A percentile compares a stretch with the other conserved stretches of the same genome.
phyloP scores from a whole-genome alignment of 1,140 invertebrate genomes.

The Drosophila lacertosa region DNA sequence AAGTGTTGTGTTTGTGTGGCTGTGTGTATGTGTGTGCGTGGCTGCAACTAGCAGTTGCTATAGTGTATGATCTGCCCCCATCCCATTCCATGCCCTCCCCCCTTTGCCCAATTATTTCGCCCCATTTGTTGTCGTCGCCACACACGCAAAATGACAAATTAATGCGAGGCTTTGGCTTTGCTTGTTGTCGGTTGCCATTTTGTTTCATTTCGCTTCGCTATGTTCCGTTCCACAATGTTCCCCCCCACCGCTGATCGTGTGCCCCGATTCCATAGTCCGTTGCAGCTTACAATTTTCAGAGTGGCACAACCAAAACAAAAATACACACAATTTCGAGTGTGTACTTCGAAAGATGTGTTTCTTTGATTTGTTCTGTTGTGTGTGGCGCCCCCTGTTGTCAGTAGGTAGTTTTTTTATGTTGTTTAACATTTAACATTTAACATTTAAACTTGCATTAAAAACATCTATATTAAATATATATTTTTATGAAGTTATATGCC shows the following conservation, averaged over 20 bases:
- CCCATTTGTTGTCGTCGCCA: slow-evolving; percentile 52
- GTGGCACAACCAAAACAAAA: slow-evolving; percentile 9
- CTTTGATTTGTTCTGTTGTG: too few species aligned
- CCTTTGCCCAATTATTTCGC: neutral
- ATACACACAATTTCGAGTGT: neutral
- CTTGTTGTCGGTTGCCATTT: slow-evolving; percentile 16
- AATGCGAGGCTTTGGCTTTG: slow-evolving; percentile 54
- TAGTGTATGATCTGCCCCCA: slow-evolving; percentile 44
- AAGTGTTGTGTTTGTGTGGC: slow-evolving; percentile 4
- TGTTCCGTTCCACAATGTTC: neutral
- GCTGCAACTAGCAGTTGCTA: slow-evolving; percentile 55
- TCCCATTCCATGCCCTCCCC: too few species aligned
- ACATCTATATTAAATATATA: too few species aligned
- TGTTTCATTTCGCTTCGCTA: slow-evolving; percentile 6
- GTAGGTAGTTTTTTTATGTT: too few species aligned
- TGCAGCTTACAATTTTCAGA: slow-evolving; percentile 12
- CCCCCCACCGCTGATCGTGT: neutral
- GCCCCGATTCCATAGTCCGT: neutral
- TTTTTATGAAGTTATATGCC: too few species aligned
- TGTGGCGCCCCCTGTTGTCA: slow-evolving; percentile 22
- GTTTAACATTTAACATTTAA: too few species aligned
- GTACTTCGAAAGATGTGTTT: too few species aligned
- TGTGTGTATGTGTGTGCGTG: slow-evolving; percentile 35
- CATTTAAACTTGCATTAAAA: too few species aligned
- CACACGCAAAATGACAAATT: slow-evolving; percentile 76